These are phyloP conservation scores for Gavialis gangeticus DNA, from an alignment of 2,113 vertebrate genomes.

Conservation along the genomic window DNA sequence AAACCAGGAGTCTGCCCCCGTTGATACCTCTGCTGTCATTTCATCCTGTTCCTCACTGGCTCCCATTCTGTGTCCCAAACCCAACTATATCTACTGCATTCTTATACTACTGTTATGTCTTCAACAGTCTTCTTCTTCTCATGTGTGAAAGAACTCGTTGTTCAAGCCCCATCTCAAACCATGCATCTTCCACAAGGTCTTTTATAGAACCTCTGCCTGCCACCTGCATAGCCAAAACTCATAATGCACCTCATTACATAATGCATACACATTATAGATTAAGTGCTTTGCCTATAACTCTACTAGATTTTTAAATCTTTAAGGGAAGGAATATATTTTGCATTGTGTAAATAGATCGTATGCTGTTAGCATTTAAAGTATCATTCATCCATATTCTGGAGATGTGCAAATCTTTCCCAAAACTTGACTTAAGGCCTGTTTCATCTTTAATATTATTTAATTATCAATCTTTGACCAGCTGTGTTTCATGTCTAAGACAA, in stretches of 20 bases:
- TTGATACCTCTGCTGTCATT: background rate
- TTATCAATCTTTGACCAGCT: slow-evolving; percentile 31
- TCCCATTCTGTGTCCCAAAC: background rate
- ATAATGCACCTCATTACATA: background rate
- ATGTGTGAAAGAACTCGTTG: background rate
- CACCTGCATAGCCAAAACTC: background rate
- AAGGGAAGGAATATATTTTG: background rate
- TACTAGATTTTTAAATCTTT: background rate
- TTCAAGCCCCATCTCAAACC: background rate
- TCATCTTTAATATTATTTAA: slow-evolving; percentile 32
- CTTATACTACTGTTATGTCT: background rate
- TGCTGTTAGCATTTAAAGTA: background rate
- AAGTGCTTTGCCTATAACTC: background rate
- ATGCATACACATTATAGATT: background rate
- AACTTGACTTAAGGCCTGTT: slow-evolving; percentile 37
- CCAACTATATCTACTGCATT: fast-evolving
- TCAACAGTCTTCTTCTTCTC: background rate
- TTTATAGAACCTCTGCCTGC: background rate
- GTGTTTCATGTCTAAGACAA: slow-evolving; percentile 7
- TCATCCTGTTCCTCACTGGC: background rate
- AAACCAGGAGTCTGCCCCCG: background rate
- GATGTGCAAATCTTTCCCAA: slow-evolving; percentile 24
- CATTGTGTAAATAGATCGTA: background rate
- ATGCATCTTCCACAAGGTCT: background rate
- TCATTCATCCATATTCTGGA: background rate